Base-by-base conservation (phyloP, 1,140 invertebrate species). In the Cherax quadricarinatus region DNA sequence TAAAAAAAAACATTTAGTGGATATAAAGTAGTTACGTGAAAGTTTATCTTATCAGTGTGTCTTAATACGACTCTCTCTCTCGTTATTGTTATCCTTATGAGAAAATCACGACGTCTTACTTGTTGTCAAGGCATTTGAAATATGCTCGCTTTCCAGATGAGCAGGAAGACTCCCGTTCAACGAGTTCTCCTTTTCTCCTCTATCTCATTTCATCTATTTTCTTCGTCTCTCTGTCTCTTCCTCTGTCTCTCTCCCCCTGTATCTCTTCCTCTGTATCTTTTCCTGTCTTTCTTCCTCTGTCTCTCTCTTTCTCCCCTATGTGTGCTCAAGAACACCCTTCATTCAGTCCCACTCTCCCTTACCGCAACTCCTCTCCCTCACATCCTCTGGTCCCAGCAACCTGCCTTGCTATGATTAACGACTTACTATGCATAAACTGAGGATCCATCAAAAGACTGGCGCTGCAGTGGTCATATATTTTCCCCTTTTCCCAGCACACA, bases 181-280 rank as follows among this genome's bases (percentile, higher is more conserved):
- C 16, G n/a, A 18, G 3, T 70, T 70, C 1, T 70, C 16, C 14
- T n/a, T 41, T 41, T 41, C 2, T n/a, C 9, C 75, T 78, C 75
- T 78, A 41, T 41, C 30, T 41, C 30, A n/a, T 41, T 41, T 41
- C 30, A n/a, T 79, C 78, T 80, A 6, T 80, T 24, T 80, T 41
- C 48, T 41, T 81, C 79, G 30, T 81, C 79, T 81, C 80, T 82
- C 80, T 82, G 49, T 82, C 80, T 82, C 80, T 82, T 49, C 53
- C 49, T 82, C 80, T 66, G 62, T 66, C 16, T 66, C 62, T 16
- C 62, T 66, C 7, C 5, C 62, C 3, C 62, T 66, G 10, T 66
- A 1, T 66, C 62, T 66, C 62, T 66, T 14, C 16, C 62, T 66
- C 62, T 66, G 10, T 3, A 5, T 66, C 62, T 66, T 16, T 66